Evolutionary conservation across 2,888 invertebrate species (phyloP).

Genomic region (Conomelus anceps): DNA sequence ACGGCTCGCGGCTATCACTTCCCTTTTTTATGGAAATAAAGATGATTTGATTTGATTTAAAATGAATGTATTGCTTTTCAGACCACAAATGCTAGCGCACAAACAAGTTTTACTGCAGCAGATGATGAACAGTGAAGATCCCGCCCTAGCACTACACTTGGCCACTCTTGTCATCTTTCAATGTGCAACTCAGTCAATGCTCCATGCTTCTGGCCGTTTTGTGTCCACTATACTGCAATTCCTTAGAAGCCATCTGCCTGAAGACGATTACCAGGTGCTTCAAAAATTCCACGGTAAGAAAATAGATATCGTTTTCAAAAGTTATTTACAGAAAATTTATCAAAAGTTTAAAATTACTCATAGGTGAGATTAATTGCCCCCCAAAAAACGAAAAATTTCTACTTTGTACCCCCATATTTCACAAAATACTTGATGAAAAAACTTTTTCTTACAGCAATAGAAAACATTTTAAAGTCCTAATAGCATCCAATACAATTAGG

Average conservation of each 20-base stretch:
- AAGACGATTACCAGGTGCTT: constrained; percentile 57
- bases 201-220: constrained; percentile 91
- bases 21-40: too few species aligned
- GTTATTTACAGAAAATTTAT: too few species aligned
- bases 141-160: constrained; percentile 71
- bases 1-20: too few species aligned
- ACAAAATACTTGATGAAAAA: too few species aligned
- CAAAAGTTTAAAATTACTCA: too few species aligned
- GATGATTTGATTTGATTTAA: constrained; percentile 18
- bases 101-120: constrained; percentile 75
- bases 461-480: too few species aligned
- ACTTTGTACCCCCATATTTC: too few species aligned
- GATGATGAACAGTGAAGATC: constrained; percentile 64
- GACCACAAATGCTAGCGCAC: constrained; percentile 68
- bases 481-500: neutral
- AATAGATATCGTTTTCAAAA: too few species aligned
- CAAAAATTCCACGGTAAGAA: constrained; percentile 69
- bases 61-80: constrained; percentile 40
- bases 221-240: constrained; percentile 72
- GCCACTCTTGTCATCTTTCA: constrained; percentile 73
- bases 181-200: constrained; percentile 67
- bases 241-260: constrained; percentile 61
- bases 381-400: too few species aligned
- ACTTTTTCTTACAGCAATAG: too few species aligned
- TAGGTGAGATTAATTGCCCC: too few species aligned